Base-by-base conservation (phyloP, 2,797 vertebrate genomes). In the Hippopotamyrus pictus region DNA sequence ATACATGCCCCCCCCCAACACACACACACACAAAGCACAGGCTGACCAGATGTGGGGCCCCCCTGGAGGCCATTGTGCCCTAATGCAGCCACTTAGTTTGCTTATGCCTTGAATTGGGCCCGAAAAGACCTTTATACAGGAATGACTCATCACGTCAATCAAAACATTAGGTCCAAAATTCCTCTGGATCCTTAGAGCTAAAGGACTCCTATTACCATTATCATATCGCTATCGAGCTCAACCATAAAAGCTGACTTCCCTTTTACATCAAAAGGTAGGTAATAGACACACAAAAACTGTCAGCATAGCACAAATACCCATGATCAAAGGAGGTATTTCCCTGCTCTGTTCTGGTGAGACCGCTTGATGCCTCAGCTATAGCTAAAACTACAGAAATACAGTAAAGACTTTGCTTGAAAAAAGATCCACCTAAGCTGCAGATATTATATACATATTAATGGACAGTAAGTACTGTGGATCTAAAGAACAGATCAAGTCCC, bases 241-340 rank as follows among this genome's bases (percentile, higher is more conserved):
- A 7, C 25, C 37, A 5, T 6, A 89, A 69, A 48, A 54, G 12
- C 86, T 46, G 29, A 29, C 48, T 59, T 86, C 29, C 12, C 46
- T 50, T 88, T 54, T 2, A 44, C 14, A 54, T 82, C 50, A 88
- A 82, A 54, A 48, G 25, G 51, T 19, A 37, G 22, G 54, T 33
- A 73, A 33, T 17, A n/a, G 8, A 73, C n/a, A 59, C 25, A 76
- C 17, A 57, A 22, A 48, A 44, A 46, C 19, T 44, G 53, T 25
- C 76, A 44, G 51, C 33, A 46, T 84, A 79, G 37, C 88, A 12
- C 65, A 54, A 7, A 25, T 59, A 57, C 37, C 76, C 53, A 33
- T 46, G 88, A 59, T 89, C 51, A 83, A 89, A 59, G n/a, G 44
- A 37, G 37, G 37, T 22, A 22, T 89, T 54, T 89, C 88, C 44